Base-by-base conservation (phyloP, 2,797 vertebrate species). In the Pteronotus mesoamericanus region DNA sequence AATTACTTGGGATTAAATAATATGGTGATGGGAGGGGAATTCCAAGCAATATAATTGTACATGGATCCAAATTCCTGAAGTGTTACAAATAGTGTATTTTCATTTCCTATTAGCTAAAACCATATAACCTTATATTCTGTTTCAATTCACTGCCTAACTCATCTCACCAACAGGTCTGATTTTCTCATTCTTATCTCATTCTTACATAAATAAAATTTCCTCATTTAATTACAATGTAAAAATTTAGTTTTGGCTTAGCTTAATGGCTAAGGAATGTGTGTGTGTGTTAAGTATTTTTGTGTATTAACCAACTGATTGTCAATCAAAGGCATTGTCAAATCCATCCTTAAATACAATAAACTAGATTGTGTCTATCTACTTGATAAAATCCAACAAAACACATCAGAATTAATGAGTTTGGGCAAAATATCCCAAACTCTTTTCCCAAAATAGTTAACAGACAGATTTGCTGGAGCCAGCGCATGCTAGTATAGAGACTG, bases 91-190 rank as follows among this genome's bases (percentile, higher is more conserved):
- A 82, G 22, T 48, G 12, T 37, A 34, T 71, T 93, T 92, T 72
- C 37, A 75, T 72, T 96, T 95, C 39, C 59, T 82, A 18, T 71
- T 72, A 84, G 34, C 46, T 93, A 64, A 80, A 96, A 96, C 69
- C 26, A 77, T 4, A 44, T n/a, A 93, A 51, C n/a, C 24, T 59
- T 90, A 34, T 79, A 68, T 80, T 89, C 39, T 86, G 34, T 71
- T 89, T 96, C 75, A 80, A 37, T 72, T 86, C 46, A 68, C 86
- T 75, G n/a, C 24, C 21, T 48, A 48, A 82, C 1, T 78, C 68
- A 82, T 79, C 89, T 93, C 48, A 86, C 16, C 72, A 94, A 75
- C 22, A 80, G 24, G 16, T 9, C 51, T 89, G 64, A 91, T 34
- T 93, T 94, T 92, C 29, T 48, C n/a, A 72, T 32, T 87, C 78